Percentiles rank a stretch among this genome's conserved stretches.
Conservation (phyloP, 1,140 invertebrate genomes). For the Aphis gossypii region DNA sequence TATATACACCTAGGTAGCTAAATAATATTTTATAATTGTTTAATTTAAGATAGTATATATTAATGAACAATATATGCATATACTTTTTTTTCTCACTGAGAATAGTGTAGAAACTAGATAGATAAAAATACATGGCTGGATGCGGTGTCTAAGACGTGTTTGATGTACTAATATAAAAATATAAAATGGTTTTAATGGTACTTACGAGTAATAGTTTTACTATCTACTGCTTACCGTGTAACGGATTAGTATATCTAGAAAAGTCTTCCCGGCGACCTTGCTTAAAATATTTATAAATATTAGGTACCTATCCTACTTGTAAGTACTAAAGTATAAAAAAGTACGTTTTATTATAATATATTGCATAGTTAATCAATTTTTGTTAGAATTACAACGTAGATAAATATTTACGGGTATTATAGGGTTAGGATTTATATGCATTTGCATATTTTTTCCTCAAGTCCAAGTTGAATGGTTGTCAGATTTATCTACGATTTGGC, state of each 20-base stretch:
- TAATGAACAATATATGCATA: not conserved
- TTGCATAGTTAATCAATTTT: not conserved
- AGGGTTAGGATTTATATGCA: no score
- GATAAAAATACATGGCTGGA: not conserved
- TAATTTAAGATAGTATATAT: not conserved
- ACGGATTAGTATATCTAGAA: no score
- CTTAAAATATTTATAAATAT: no score
- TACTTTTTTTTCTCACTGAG: not conserved
- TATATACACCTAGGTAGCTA: not conserved
- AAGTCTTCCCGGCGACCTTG: no score
- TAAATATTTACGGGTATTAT: not conserved
- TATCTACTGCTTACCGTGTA: no score
- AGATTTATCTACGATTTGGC: no score
- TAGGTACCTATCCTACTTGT: not conserved
- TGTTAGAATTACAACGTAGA: not conserved
- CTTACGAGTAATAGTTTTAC: no score
- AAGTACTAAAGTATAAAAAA: not conserved
- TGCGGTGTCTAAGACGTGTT: not conserved
- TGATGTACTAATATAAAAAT: not conserved
- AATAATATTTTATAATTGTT: not conserved
- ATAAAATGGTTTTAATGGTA: not conserved
- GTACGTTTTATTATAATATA: not conserved
- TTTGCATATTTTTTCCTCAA: no score
- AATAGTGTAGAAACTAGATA: not conserved
- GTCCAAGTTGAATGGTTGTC: no score